Evolutionary conservation across 2,113 vertebrate genomes (phyloP).

Genomic region (Cebus imitator): DNA sequence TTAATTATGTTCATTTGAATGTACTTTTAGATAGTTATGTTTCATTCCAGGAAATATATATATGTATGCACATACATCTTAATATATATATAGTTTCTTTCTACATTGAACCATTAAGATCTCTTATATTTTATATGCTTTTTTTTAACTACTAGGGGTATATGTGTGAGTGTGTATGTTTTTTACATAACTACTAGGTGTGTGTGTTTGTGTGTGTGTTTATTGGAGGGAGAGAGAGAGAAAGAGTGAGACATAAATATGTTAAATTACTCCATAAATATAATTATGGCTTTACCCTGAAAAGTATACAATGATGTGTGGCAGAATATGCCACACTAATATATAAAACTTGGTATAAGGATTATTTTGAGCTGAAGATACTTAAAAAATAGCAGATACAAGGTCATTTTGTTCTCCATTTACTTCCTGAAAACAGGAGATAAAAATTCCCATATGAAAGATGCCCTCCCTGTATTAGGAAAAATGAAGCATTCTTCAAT

Average conservation of each 20-base stretch:
- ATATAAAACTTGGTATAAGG: not conserved
- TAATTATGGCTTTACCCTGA: constrained; percentile 38
- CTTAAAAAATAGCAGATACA: not conserved
- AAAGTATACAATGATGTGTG: not conserved
- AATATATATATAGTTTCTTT: too few relatives aligned
- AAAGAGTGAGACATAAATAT: not conserved
- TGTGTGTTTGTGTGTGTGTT: not conserved
- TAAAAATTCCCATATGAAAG: not conserved
- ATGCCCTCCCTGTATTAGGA: not conserved
- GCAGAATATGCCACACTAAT: not conserved
- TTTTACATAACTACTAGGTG: not conserved
- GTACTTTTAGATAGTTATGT: not conserved
- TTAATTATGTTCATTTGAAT: not conserved
- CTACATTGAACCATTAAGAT: not conserved
- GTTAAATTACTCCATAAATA: constrained; percentile 14
- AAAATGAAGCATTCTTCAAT: not conserved
- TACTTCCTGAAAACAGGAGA: not conserved
- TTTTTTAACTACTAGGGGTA: not conserved
- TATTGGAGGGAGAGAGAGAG: too few relatives aligned
- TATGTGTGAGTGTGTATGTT: not conserved
- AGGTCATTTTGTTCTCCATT: not conserved
- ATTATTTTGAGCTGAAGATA: constrained; percentile 19
- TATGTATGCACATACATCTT: too few relatives aligned
- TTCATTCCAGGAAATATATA: not conserved
- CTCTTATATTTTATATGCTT: not conserved